phyloP scores from a whole-genome alignment of 2,888 invertebrate species.

The Pediacus dermestoides region DNA sequence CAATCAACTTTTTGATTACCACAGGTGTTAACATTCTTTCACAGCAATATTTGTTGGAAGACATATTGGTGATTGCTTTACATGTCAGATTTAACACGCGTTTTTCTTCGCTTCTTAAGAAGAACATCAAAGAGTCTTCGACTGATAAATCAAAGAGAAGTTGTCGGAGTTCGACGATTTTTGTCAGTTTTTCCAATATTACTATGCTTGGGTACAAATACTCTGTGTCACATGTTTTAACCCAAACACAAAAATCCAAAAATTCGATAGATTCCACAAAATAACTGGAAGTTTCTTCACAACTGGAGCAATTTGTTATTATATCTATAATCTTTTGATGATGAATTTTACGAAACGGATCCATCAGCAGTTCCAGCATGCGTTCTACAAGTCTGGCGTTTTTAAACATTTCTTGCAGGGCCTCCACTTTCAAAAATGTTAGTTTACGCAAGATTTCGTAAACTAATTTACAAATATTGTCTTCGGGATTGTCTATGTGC shows the following conservation, averaged over 20 bases:
- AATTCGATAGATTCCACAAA: conserved; percentile 38
- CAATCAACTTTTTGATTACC: conserved; percentile 30
- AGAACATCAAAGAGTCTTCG: conserved; percentile 36
- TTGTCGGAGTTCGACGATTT: conserved; percentile 33
- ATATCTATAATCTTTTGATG: conserved; percentile 30
- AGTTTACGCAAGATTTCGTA: conserved; percentile 31
- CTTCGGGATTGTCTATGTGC: conserved; percentile 23
- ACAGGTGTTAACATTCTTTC: conserved; percentile 36
- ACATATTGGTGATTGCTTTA: conserved; percentile 36
- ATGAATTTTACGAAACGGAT: conserved; percentile 20
- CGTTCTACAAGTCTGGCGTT: conserved; percentile 31
- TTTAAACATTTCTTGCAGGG: conserved; percentile 30
- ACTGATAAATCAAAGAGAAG: conserved; percentile 38
- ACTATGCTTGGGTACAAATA: conserved; percentile 25
- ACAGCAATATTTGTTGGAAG: conserved; percentile 39
- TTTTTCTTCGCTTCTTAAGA: conserved; percentile 33
- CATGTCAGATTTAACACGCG: conserved; percentile 34
- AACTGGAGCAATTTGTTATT: conserved; percentile 34
- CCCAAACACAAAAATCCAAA: conserved; percentile 37
- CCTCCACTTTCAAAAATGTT: conserved; percentile 29
- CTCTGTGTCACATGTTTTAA: conserved; percentile 31
- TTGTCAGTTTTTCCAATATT: conserved; percentile 33
- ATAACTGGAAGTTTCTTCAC: conserved; percentile 31
- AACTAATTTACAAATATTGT: conserved; percentile 21
- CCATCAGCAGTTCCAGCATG: conserved; percentile 33